Percentiles rank a stretch among this genome's conserved stretches.
Conservation (phyloP, 2,888 invertebrate species). For the Elegia similella region DNA sequence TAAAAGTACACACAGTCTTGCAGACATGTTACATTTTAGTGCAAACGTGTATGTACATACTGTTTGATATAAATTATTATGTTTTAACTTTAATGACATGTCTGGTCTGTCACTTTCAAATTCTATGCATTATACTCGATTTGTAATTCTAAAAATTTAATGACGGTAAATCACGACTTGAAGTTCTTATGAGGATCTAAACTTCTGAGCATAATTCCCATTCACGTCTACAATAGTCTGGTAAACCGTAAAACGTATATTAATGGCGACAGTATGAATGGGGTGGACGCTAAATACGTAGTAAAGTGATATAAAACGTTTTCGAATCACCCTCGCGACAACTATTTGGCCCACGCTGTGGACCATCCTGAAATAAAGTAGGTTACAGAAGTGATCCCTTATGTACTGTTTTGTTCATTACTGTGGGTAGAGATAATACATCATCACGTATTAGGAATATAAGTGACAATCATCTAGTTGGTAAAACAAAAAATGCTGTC, state of each 20-base stretch:
- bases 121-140: constrained; percentile 24
- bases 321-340: constrained; percentile 63
- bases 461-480: no score
- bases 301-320: constrained; percentile 75
- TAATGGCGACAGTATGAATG: constrained; percentile 56
- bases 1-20: no score
- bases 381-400: not conserved
- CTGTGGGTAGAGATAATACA: not conserved
- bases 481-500: no score
- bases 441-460: no score
- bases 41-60: no score
- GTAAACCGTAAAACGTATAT: constrained; percentile 58
- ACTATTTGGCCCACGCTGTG: constrained; percentile 52
- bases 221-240: constrained; percentile 41
- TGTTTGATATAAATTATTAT: no score
- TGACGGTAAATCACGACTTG: constrained; percentile 46
- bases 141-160: constrained; percentile 48
- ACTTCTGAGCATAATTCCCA: constrained; percentile 40
- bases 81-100: not conserved
- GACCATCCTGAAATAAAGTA: not conserved
- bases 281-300: constrained; percentile 55
- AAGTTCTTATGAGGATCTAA: constrained; percentile 42
- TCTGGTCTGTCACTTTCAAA: not conserved
- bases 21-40: no score
- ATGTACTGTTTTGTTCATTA: not conserved